Conservation (phyloP, 2,888 invertebrate genomes). For the Callosobruchus maculatus region DNA sequence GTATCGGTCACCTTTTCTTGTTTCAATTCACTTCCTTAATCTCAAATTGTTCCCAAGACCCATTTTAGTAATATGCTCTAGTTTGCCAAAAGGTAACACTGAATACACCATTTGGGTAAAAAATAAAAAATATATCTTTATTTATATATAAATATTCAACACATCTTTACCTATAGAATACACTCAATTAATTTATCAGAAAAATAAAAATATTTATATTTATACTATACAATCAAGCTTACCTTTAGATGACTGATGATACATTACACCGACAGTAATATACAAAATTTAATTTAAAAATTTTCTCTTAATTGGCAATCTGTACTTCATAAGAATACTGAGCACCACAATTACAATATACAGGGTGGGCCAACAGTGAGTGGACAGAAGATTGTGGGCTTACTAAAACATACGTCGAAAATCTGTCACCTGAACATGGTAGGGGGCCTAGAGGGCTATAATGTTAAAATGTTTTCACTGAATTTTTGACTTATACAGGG, state of each 20-base stretch:
- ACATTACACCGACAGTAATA: background rate
- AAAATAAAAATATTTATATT: background rate
- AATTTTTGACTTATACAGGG: no score
- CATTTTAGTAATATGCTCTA: no score
- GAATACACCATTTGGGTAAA: background rate
- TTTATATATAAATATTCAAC: background rate
- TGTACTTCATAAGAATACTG: background rate
- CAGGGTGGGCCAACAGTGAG: no score
- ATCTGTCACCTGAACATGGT: no score
- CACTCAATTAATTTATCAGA: background rate
- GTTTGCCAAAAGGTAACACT: background rate
- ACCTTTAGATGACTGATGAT: background rate
- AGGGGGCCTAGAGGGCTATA: no score
- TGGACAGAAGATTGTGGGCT: no score
- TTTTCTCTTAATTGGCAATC: background rate
- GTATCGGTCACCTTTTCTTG: no score
- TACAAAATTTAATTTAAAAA: background rate
- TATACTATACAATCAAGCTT: background rate
- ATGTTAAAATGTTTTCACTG: no score
- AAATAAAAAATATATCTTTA: background rate
- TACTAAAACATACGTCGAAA: no score
- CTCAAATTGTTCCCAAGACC: no score
- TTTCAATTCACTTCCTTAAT: no score
- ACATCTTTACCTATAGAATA: background rate
- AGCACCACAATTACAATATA: background rate